Evolutionary conservation across 2,888 invertebrate species (phyloP).

Genomic region (Eupithecia dodoneata): DNA sequence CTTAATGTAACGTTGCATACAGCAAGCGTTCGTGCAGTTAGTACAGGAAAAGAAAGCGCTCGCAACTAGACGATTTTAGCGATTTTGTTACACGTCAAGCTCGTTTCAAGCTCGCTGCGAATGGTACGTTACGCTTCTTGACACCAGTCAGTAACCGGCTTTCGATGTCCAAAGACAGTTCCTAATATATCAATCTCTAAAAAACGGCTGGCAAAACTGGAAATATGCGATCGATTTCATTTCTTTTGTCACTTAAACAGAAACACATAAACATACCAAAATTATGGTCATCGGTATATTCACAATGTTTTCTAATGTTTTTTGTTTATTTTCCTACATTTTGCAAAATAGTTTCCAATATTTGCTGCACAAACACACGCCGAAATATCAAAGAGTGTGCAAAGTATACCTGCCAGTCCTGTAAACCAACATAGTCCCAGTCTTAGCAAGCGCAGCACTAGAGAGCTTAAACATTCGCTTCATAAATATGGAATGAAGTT

Average conservation of each 20-base stretch:
- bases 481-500: conserved; percentile 43
- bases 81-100: no score
- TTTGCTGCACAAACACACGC: background rate
- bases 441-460: conserved; percentile 32
- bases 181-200: background rate
- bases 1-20: no score
- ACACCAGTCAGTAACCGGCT: no score
- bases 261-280: no score
- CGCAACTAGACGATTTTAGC: no score
- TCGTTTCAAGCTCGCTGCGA: no score
- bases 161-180: background rate
- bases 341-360: background rate
- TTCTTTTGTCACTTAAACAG: background rate
- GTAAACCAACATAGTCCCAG: conserved; percentile 12
- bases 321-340: background rate
- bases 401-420: background rate
- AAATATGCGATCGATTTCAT: background rate
- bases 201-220: background rate
- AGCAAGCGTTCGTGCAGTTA: no score
- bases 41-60: no score
- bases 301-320: background rate
- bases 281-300: no score
- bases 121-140: no score
- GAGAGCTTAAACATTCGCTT: conserved; percentile 43
- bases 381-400: background rate